These are phyloP conservation scores for Leucophora obtusa DNA, from an alignment of 2,888 invertebrate species.

Conservation along the genomic window DNA sequence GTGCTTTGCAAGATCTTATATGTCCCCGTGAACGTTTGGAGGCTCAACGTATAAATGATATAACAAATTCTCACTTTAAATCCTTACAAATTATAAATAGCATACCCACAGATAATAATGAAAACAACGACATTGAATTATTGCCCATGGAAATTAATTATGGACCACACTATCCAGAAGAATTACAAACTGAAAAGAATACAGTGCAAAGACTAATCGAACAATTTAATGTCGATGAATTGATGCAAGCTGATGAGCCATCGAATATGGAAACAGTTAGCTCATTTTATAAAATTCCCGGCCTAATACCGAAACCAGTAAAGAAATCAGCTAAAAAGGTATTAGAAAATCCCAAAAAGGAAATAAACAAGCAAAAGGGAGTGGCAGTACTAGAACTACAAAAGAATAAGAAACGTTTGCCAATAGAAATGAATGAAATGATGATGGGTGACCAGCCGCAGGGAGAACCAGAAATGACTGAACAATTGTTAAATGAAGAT, in stretches of 20 bases:
- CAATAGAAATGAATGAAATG: constrained; percentile 70
- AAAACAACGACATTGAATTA: constrained; percentile 77
- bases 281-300: constrained; percentile 70
- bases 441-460: constrained; percentile 78
- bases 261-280: constrained; percentile 55
- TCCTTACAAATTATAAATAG: constrained; percentile 77
- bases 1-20: constrained; percentile 72
- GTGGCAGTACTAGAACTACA: constrained; percentile 23
- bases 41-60: constrained; percentile 76
- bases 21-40: constrained; percentile 75
- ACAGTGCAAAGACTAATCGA: constrained; percentile 73
- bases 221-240: constrained; percentile 75
- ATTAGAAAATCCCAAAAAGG: constrained; percentile 65
- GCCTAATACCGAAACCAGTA: constrained; percentile 74
- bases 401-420: constrained; percentile 53
- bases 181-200: constrained; percentile 69
- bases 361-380: constrained; percentile 20
- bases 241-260: constrained; percentile 76
- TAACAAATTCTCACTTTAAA: constrained; percentile 76
- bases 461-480: constrained; percentile 64
- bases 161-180: constrained; percentile 66
- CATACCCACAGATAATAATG: constrained; percentile 76
- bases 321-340: constrained; percentile 75
- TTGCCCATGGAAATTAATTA: constrained; percentile 69
- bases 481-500: constrained; percentile 67